phyloP scores from a whole-genome alignment of 2,797 vertebrate species.

The Gephyroberyx darwinii region DNA sequence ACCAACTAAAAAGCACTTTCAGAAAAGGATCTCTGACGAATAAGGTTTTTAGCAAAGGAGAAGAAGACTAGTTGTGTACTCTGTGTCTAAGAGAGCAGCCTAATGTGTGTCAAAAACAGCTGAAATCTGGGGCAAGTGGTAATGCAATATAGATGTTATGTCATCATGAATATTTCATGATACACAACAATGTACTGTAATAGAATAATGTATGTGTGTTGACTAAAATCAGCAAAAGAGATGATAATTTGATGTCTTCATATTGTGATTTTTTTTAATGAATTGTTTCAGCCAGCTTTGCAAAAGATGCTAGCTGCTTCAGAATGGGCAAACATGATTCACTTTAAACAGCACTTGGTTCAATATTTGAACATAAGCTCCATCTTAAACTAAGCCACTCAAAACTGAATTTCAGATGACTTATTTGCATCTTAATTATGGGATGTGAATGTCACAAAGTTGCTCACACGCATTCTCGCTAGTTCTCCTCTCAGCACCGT shows the following conservation, averaged over 20 bases:
- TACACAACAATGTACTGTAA: slow-evolving; percentile 61
- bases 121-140: slow-evolving; percentile 73
- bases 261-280: slow-evolving; percentile 20
- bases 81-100: slow-evolving; percentile 33
- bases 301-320: neutral
- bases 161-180: slow-evolving; percentile 70
- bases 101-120: slow-evolving; percentile 73
- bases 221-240: slow-evolving; percentile 41
- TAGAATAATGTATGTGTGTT: slow-evolving; percentile 62
- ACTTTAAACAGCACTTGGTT: slow-evolving; percentile 1
- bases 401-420: slow-evolving; percentile 5
- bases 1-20: slow-evolving; percentile 31
- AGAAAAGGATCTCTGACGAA: slow-evolving; percentile 43
- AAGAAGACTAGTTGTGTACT: slow-evolving; percentile 21
- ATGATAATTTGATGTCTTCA: slow-evolving; percentile 50
- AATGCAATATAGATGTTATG: slow-evolving; percentile 79
- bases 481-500: slow-evolving; percentile 11
- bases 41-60: slow-evolving; percentile 42
- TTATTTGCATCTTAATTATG: slow-evolving; percentile 8
- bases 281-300: slow-evolving; percentile 18
- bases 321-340: slow-evolving; percentile 29
- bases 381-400: neutral
- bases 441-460: slow-evolving; percentile 20
- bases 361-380: slow-evolving; percentile 20
- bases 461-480: slow-evolving; percentile 2